phyloP scores from a whole-genome alignment of 2,888 invertebrate species.

The Lamellibrachia columna region DNA sequence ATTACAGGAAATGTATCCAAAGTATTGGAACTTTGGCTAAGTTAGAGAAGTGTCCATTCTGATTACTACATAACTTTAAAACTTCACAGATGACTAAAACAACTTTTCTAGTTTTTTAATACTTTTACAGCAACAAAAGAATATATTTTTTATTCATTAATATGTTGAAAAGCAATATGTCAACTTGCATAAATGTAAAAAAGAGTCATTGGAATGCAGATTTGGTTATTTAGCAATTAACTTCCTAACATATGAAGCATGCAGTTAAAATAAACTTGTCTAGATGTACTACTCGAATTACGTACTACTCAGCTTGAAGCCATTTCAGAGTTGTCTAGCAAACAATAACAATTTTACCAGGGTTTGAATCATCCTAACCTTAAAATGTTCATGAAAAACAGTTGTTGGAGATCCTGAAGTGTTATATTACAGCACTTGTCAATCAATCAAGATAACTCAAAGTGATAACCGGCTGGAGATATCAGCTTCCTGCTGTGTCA shows the following conservation, averaged over 20 bases:
- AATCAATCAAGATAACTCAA: not conserved
- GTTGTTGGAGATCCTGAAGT: not conserved
- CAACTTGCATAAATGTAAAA: not conserved
- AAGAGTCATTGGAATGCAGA: not conserved
- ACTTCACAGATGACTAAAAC: too few relatives aligned
- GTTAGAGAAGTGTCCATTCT: not conserved
- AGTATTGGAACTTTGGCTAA: not conserved
- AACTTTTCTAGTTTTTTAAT: too few relatives aligned
- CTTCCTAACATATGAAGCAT: not conserved
- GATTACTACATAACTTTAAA: too few relatives aligned
- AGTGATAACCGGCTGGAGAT: not conserved
- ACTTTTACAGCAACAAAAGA: not conserved
- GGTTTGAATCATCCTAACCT: not conserved
- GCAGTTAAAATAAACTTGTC: not conserved
- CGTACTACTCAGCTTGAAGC: not conserved
- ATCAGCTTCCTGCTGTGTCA: not conserved
- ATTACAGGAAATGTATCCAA: not conserved
- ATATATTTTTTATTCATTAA: not conserved
- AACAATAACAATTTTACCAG: not conserved
- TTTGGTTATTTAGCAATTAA: not conserved
- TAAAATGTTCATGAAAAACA: slow-evolving; percentile 1
- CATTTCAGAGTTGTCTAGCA: not conserved
- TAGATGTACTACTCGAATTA: not conserved
- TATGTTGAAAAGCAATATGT: not conserved
- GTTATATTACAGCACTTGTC: not conserved